A percentile compares a stretch with the other conserved stretches of the same genome.
These are phyloP conservation scores for Lophochroa leadbeateri DNA, from an alignment of 2,113 vertebrate species.

Conservation along the genomic window DNA sequence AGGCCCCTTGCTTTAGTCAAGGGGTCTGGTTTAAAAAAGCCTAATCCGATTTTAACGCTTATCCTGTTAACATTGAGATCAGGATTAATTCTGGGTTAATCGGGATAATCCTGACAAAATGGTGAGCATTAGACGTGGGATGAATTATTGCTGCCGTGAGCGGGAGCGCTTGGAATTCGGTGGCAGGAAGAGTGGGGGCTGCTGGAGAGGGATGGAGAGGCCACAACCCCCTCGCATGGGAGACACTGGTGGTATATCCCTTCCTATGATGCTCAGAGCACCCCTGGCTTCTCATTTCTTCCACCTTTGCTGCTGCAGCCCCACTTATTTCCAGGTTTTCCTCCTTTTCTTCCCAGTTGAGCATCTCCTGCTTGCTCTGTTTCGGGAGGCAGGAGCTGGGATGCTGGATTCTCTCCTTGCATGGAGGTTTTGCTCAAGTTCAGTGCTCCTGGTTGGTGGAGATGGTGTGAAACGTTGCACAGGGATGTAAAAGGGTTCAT, in stretches of 20 bases:
- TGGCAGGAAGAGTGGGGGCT: neutral
- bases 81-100: constrained; percentile 70
- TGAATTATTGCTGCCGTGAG: constrained; percentile 43
- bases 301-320: neutral
- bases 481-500: neutral
- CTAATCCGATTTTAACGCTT: constrained; percentile 64
- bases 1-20: neutral
- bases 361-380: fast-evolving
- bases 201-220: neutral
- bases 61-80: constrained; percentile 70
- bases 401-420: neutral
- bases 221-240: neutral
- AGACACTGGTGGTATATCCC: neutral
- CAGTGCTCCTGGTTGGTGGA: neutral
- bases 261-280: neutral
- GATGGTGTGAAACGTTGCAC: neutral
- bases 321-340: neutral
- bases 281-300: neutral
- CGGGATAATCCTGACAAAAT: constrained; percentile 73
- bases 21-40: constrained; percentile 13
- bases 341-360: neutral
- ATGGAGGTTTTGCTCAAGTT: fast-evolving
- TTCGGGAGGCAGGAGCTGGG: neutral
- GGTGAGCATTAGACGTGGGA: constrained; percentile 10
- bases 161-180: neutral